Evolutionary conservation across 1,140 invertebrate species (phyloP), one percentile per base, ranked within the genome.

Genomic region (Sarcophaga bullata): DNA sequence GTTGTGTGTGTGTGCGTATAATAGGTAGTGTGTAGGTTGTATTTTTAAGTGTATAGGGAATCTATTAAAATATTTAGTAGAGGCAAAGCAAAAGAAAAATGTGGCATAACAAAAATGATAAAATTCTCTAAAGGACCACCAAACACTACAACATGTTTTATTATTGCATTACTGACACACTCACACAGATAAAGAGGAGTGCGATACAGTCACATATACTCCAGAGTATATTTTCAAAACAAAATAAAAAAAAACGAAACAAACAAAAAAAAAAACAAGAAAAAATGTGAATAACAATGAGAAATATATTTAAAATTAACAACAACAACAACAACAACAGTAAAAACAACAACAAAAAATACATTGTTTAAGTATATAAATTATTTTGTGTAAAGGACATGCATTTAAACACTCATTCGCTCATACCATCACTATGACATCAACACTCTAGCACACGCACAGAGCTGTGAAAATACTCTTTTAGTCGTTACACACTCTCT

Each of bases 51-150:
- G 25, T 37, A 37, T 37, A 37, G 25, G 25, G 25, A 37, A 37
- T 37, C 25, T 37, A 37, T 37, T 37, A 37, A 37, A 37, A 37
- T 37, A 37, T 37, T 37, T 37, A 37, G 25, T 37, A 37, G 25
- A 37, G 54, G 54, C 13, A 58, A 4, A 58, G 54, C 7, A 58
- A 58, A 58, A 13, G 15, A 58, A 58, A 68, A 0, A 68, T 37
- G 25, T 37, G 25, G 25, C 25, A 68, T n/a, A n/a, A 9, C n/a
- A 19, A n/a, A 68, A 19, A 68, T 68, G 62, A 68, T 68, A 68
- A 19, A 68, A 68, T 68, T 68, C 62, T 68, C 62, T 25, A 68
- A 19, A 25, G 62, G 62, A 68, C 62, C n/a, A 68, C 19, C 62
- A 37, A 37, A 37, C 25, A 37, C 25, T 37, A 37, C 25, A 37